Base-by-base conservation (phyloP, 2,888 invertebrate species). In the Amiota communis region DNA sequence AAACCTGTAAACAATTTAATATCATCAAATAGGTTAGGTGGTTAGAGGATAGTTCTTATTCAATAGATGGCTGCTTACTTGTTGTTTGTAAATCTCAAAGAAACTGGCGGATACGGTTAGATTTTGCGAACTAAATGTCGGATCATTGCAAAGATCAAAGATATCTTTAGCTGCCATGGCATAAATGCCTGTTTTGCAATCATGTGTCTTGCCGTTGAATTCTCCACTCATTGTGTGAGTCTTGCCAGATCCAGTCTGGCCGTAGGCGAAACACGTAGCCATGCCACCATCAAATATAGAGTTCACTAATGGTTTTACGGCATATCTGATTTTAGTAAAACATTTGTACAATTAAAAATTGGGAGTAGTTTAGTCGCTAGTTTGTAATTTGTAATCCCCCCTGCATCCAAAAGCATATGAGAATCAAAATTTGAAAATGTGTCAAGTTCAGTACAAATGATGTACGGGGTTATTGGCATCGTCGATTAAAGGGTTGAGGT, bases 251-350 rank as follows among this genome's bases (percentile, higher is more conserved):
- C 99, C 99, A 1, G 99, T 99, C 91, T 99, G 99, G 71, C 99
- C 99, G 90, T 99, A 99, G 6, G 99, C 99, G 91, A 99, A 99
- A 90, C 99, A 99, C 46, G 99, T 99, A 36, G 99, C 99, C 96
- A 98, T 98, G 64, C 98, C 98, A 75, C 98, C 97, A 81, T 99
- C 98, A 91, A 99, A 99, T 88, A 99, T 96, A 73, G 98, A 98
- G 90, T 97, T 96, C 72, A 99, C 98, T 82, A 99, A 91, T 10
- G 99, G 99, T 90, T 97, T 97, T 56, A 99, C 99, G 76, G 99
- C 98, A 90, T 97, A 98, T 89, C 95, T 95, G 57, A 10, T 95
- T 2, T 15, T 4, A 36, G 11, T 12, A 47, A 49, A 13, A 23
- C 56, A 15, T 1, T 17, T 6, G 12, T 20, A 67, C 17, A 48